phyloP scores from a whole-genome alignment of 2,113 vertebrate genomes.

The Triplophysa dalaica region DNA sequence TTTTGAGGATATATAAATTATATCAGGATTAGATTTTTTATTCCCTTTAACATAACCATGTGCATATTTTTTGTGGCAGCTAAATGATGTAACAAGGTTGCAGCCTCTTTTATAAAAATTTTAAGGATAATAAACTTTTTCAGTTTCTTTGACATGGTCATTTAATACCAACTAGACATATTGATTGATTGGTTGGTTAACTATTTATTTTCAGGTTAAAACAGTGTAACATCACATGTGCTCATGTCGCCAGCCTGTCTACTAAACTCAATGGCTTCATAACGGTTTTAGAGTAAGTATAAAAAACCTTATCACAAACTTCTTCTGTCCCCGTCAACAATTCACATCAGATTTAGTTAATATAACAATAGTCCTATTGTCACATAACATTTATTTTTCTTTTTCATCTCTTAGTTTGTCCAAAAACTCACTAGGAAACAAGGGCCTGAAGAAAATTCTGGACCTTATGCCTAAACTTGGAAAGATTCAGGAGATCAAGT shows the following conservation, averaged over 20 bases:
- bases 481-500: constrained; percentile 77
- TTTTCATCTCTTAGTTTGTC: constrained; percentile 74
- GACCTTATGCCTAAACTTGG: constrained; percentile 68
- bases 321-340: background rate
- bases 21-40: too few relatives aligned
- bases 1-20: too few relatives aligned
- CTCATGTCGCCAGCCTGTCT: constrained; percentile 59
- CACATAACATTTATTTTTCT: background rate
- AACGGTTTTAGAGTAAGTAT: constrained; percentile 68
- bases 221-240: constrained; percentile 61
- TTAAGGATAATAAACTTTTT: background rate
- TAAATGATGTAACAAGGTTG: background rate
- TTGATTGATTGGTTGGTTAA: background rate
- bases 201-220: constrained; percentile 58
- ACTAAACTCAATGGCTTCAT: constrained; percentile 58
- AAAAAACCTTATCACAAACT: background rate
- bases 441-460: constrained; percentile 70
- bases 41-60: too few relatives aligned
- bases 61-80: background rate
- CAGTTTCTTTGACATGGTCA: background rate
- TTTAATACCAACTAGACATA: background rate
- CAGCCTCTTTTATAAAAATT: background rate
- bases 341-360: background rate
- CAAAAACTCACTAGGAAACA: constrained; percentile 73
- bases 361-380: background rate